phyloP scores from a whole-genome alignment of 30 jellyfish, hydroid and myxozoan genomes.

The Turritopsis dohrnii region DNA sequence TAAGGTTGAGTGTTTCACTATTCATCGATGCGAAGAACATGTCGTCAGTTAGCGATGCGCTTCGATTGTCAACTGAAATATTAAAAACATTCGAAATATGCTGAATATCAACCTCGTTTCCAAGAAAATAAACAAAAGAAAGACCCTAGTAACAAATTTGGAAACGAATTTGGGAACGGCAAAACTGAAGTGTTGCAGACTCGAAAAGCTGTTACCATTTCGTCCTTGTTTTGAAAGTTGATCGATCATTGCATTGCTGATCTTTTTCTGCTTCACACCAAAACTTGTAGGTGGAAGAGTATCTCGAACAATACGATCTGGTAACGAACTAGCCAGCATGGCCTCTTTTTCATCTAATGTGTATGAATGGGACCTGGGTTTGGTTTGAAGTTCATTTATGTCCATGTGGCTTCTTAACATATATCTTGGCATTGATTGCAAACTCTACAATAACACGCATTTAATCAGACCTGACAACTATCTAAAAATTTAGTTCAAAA shows the following conservation, averaged over 20 bases:
- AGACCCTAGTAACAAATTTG: too few relatives aligned
- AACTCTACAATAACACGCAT: too few relatives aligned
- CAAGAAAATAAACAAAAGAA: too few relatives aligned
- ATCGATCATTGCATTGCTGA: conserved; percentile 20
- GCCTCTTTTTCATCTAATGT: neutral
- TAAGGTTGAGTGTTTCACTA: neutral
- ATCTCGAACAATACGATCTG: conserved; percentile 2
- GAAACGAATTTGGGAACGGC: too few relatives aligned
- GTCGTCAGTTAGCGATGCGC: conserved; percentile 9
- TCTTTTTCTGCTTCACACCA: conserved; percentile 32
- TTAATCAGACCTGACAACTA: too few relatives aligned
- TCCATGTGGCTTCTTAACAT: neutral
- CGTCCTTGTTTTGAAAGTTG: conserved; percentile 30
- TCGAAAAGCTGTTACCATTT: neutral
- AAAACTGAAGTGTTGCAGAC: too few relatives aligned
- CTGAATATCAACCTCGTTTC: too few relatives aligned
- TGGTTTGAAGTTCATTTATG: neutral
- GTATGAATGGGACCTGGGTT: neutral
- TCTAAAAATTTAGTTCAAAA: too few relatives aligned
- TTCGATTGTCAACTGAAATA: conserved; percentile 20
- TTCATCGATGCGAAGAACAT: neutral
- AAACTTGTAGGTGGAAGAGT: conserved; percentile 24
- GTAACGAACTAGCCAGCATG: conserved; percentile 7
- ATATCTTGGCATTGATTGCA: neutral
- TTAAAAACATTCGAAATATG: neutral